Conservation (phyloP, 2,113 vertebrate genomes). For the Oreocharis arfaki region DNA sequence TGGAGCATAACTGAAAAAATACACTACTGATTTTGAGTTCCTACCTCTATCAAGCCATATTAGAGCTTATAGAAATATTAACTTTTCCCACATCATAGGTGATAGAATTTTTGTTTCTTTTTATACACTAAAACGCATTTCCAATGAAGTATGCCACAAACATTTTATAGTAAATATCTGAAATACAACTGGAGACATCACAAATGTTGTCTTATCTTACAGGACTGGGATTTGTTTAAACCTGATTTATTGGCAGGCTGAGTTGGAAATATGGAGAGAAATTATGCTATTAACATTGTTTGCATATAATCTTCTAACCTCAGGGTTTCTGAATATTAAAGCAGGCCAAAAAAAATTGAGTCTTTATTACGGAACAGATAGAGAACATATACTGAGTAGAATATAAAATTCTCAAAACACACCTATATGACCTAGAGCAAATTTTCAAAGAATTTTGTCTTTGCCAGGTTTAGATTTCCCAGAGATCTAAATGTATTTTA, state of each 20-base stretch:
- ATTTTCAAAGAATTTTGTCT: neutral
- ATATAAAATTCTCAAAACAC: neutral
- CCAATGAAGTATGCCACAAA: neutral
- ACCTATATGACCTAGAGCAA: neutral
- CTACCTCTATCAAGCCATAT: neutral
- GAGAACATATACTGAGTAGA: neutral
- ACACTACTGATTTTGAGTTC: neutral
- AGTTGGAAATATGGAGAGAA: neutral
- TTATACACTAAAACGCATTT: neutral
- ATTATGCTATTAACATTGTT: conserved; percentile 32
- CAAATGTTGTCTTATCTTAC: conserved; percentile 5
- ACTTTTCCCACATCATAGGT: neutral
- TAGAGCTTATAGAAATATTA: neutral
- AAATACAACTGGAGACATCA: neutral
- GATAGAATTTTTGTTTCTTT: neutral
- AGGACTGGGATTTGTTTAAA: neutral
- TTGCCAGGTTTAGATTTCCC: neutral
- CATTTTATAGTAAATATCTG: neutral
- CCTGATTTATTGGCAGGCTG: conserved; percentile 14
- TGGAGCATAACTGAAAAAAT: neutral
- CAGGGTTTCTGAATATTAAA: neutral
- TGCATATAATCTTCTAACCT: conserved; percentile 15
- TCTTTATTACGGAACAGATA: neutral
- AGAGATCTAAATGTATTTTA: neutral
- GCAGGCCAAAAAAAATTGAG: neutral